These are phyloP conservation scores for Neodiprion pinetum DNA, from an alignment of 1,140 invertebrate genomes.

Conservation along the genomic window DNA sequence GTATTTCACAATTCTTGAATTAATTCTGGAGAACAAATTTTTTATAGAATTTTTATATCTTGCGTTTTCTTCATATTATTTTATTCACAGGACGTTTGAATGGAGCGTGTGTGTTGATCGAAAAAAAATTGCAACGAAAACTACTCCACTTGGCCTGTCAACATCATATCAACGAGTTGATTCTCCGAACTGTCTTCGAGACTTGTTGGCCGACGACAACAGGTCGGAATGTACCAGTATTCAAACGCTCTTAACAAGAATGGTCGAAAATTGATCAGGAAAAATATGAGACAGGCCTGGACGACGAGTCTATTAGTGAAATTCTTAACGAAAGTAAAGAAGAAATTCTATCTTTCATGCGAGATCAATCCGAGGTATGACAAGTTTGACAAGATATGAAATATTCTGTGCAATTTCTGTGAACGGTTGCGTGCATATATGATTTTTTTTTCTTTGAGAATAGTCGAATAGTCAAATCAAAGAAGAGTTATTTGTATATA, in stretches of 20 bases:
- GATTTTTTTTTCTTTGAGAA: background rate
- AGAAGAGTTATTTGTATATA: background rate
- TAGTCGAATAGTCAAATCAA: background rate
- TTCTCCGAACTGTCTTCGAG: slow-evolving; percentile 37
- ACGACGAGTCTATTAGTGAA: slow-evolving; percentile 22
- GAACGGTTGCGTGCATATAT: background rate
- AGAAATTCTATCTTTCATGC: slow-evolving; percentile 23
- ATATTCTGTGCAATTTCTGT: background rate
- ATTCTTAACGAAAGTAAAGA: slow-evolving; percentile 15
- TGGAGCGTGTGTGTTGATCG: slow-evolving; percentile 29
- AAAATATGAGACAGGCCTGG: slow-evolving; percentile 28
- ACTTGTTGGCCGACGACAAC: slow-evolving; percentile 28
- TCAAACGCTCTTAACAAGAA: slow-evolving; percentile 38
- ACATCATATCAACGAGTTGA: slow-evolving; percentile 43
- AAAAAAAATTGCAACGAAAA: slow-evolving; percentile 26
- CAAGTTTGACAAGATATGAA: slow-evolving; percentile 5
- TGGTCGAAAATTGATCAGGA: slow-evolving; percentile 38
- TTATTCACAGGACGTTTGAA: slow-evolving; percentile 28
- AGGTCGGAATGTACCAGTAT: slow-evolving; percentile 41
- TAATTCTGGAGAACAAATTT: too few species aligned
- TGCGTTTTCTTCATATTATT: background rate
- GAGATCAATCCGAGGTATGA: slow-evolving; percentile 20
- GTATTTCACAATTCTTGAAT: too few species aligned
- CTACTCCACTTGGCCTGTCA: slow-evolving; percentile 35
- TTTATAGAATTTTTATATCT: too few species aligned